Evolutionary conservation across 2,113 vertebrate species (phyloP).

Genomic region (Grantiella picta): DNA sequence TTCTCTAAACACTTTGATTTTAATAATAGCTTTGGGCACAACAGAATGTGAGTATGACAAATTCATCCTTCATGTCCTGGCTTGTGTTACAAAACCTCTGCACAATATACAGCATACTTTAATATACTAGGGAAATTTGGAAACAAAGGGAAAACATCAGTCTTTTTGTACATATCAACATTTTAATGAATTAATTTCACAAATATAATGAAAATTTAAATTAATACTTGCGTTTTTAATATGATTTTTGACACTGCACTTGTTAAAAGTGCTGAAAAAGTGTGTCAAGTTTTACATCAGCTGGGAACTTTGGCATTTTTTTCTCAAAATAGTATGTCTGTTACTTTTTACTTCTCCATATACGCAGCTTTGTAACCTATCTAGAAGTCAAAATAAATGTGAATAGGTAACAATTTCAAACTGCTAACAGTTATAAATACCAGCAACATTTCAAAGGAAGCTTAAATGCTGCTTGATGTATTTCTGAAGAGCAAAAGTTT

Average conservation of each 20-base stretch:
- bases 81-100: background rate
- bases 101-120: background rate
- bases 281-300: background rate
- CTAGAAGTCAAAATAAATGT: background rate
- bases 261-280: background rate
- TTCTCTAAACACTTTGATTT: background rate
- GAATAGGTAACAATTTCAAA: background rate
- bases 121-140: background rate
- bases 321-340: background rate
- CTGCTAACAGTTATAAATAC: background rate
- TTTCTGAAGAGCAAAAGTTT: background rate
- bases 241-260: background rate
- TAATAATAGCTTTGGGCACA: background rate
- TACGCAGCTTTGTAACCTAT: background rate
- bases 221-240: background rate
- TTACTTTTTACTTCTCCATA: background rate
- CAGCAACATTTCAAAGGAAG: background rate
- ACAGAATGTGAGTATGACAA: background rate
- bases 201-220: background rate
- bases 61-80: background rate
- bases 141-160: background rate
- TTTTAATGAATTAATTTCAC: background rate
- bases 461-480: background rate
- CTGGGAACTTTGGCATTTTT: background rate
- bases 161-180: too few species aligned